phyloP scores from a whole-genome alignment of 2,888 invertebrate species.

The Heliothis peltigera region DNA sequence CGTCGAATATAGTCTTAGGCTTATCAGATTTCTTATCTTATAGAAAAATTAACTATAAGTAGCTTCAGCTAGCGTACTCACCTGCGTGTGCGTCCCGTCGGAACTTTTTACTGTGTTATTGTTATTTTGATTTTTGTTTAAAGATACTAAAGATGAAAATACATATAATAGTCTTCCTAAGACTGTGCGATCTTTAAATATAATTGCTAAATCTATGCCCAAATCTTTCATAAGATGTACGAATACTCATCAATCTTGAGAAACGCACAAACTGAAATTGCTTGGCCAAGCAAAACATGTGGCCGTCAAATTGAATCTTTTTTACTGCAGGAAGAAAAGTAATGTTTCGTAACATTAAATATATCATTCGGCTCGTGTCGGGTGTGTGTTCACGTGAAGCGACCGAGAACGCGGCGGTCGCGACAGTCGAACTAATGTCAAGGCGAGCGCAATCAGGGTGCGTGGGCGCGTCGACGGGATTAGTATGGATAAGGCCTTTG shows the following conservation, averaged over 20 bases:
- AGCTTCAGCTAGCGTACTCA: too few relatives aligned
- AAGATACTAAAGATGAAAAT: too few relatives aligned
- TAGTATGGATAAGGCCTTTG: slow-evolving; percentile 71
- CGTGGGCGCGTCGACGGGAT: slow-evolving; percentile 77
- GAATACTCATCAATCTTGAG: not conserved
- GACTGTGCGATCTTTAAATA: too few relatives aligned
- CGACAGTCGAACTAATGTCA: slow-evolving; percentile 88
- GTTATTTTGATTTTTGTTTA: too few relatives aligned
- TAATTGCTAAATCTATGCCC: not conserved
- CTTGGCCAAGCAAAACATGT: slow-evolving; percentile 31
- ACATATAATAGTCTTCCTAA: too few relatives aligned
- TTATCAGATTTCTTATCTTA: too few relatives aligned
- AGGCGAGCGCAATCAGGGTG: slow-evolving; percentile 87
- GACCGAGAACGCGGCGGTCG: slow-evolving; percentile 71
- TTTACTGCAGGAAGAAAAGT: slow-evolving; percentile 58
- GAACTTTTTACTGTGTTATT: too few relatives aligned
- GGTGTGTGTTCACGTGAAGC: slow-evolving; percentile 65
- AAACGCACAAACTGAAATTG: slow-evolving; percentile 18
- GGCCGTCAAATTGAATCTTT: slow-evolving; percentile 53
- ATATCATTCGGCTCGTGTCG: slow-evolving; percentile 63
- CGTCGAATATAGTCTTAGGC: too few relatives aligned
- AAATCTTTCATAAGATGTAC: not conserved
- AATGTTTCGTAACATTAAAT: slow-evolving; percentile 63
- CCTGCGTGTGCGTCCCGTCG: too few relatives aligned
- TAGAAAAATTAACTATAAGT: too few relatives aligned